phyloP scores from a whole-genome alignment of 2,797 vertebrate species.

The Sebastes goodei region DNA sequence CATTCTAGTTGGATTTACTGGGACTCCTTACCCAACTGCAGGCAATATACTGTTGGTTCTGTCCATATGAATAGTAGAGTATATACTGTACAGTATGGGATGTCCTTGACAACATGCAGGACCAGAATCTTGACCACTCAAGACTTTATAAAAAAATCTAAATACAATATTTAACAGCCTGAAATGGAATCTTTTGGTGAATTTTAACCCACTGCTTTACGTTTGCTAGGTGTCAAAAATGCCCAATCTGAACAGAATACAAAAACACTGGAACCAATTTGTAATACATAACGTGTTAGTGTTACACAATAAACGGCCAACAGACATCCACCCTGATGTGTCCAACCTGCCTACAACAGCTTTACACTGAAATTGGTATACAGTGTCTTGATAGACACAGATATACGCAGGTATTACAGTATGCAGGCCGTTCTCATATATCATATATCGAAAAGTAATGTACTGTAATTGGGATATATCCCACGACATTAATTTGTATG shows the following conservation, averaged over 20 bases:
- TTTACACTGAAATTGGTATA: background rate
- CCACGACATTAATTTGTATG: too few relatives aligned
- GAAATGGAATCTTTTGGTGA: background rate
- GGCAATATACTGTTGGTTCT: background rate
- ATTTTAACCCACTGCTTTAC: background rate
- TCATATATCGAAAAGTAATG: too few relatives aligned
- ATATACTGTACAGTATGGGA: background rate
- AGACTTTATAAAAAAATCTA: background rate
- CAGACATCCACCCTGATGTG: background rate
- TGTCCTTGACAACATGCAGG: background rate
- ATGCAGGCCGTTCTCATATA: too few relatives aligned
- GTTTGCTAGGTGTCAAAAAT: background rate
- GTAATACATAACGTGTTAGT: background rate
- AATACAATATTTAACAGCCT: background rate
- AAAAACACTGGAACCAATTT: background rate
- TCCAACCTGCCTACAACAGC: background rate
- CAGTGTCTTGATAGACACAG: too few relatives aligned
- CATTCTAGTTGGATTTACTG: constrained; percentile 27
- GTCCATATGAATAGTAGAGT: background rate
- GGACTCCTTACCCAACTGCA: background rate
- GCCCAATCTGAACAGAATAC: background rate
- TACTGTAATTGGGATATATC: too few relatives aligned
- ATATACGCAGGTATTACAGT: too few relatives aligned
- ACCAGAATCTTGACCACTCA: background rate
- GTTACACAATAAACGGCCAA: background rate